Evolutionary conservation across 2,797 vertebrate species (phyloP).

Genomic region (Carapus acus): DNA sequence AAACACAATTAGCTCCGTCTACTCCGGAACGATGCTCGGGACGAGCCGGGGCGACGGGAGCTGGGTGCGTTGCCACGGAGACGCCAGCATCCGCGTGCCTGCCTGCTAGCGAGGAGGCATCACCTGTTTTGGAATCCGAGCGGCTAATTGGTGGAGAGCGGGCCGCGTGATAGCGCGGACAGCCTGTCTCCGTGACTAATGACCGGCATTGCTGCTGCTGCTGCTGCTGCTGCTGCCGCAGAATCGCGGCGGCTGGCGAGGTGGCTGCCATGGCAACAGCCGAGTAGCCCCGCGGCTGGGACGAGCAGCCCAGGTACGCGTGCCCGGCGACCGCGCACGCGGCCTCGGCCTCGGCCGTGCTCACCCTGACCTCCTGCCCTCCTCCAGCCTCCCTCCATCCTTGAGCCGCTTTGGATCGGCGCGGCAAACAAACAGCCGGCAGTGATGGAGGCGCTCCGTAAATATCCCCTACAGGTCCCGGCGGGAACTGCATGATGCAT

Average conservation of each 20-base stretch:
- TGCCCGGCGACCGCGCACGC: constrained; percentile 22
- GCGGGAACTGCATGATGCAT: constrained; percentile 60
- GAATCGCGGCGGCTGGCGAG: constrained; percentile 40
- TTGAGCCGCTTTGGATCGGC: constrained; percentile 18
- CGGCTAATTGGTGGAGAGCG: constrained; percentile 54
- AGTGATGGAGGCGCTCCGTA: constrained; percentile 58
- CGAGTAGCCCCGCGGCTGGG: constrained; percentile 38
- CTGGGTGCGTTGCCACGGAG: constrained; percentile 61
- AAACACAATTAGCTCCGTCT: constrained; percentile 43
- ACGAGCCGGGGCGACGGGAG: constrained; percentile 33
- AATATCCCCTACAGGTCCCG: constrained; percentile 58
- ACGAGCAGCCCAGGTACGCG: constrained; percentile 51
- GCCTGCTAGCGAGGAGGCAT: constrained; percentile 44
- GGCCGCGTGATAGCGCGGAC: constrained; percentile 39
- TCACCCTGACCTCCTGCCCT: constrained; percentile 20
- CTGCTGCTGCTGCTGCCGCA: constrained; percentile 51
- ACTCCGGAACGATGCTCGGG: constrained; percentile 44
- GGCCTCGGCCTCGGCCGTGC: constrained; percentile 25
- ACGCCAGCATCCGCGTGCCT: constrained; percentile 50
- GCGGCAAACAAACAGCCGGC: constrained; percentile 29
- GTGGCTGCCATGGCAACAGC: constrained; percentile 63
- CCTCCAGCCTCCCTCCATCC: constrained; percentile 37
- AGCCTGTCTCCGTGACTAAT: constrained; percentile 65
- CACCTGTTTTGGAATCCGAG: constrained; percentile 45
- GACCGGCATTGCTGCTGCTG: constrained; percentile 51